Evolutionary conservation across 2,113 vertebrate genomes (phyloP).

Genomic region (Candoia aspera): DNA sequence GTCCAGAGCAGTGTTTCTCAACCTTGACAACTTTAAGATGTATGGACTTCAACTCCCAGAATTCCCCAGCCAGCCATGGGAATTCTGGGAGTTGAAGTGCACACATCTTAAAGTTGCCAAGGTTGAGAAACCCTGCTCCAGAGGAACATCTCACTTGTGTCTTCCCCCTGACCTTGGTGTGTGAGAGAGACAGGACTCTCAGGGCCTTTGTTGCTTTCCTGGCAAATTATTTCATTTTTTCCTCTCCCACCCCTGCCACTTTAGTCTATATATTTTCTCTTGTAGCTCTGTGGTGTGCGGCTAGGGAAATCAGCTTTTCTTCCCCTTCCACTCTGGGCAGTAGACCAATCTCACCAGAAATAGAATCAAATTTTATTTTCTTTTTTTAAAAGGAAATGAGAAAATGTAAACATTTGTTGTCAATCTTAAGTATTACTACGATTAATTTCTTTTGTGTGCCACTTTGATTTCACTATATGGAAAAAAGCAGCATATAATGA

Average conservation of each 20-base stretch:
- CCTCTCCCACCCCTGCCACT: rapidly evolving
- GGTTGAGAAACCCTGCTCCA: neutral
- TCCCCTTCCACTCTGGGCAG: neutral
- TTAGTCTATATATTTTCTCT: neutral
- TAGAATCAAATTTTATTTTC: neutral
- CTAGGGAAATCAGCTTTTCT: neutral
- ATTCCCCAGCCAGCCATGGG: too few relatives aligned
- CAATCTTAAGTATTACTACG: neutral
- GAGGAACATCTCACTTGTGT: neutral
- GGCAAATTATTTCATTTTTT: neutral
- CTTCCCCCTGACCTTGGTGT: neutral
- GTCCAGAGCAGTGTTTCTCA: too few relatives aligned
- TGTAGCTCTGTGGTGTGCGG: neutral
- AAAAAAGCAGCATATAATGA: neutral
- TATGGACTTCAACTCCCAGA: too few relatives aligned
- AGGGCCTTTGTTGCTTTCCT: neutral
- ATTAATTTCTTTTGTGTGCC: neutral
- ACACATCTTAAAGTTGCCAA: too few relatives aligned
- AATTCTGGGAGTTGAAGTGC: too few relatives aligned
- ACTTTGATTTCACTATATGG: neutral
- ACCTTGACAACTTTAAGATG: too few relatives aligned
- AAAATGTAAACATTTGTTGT: neutral
- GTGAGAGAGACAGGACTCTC: neutral
- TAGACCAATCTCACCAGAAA: neutral
- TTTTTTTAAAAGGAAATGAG: neutral